These are phyloP conservation scores for Platycercus adscitus DNA, from an alignment of 2,113 vertebrate species.

Conservation along the genomic window DNA sequence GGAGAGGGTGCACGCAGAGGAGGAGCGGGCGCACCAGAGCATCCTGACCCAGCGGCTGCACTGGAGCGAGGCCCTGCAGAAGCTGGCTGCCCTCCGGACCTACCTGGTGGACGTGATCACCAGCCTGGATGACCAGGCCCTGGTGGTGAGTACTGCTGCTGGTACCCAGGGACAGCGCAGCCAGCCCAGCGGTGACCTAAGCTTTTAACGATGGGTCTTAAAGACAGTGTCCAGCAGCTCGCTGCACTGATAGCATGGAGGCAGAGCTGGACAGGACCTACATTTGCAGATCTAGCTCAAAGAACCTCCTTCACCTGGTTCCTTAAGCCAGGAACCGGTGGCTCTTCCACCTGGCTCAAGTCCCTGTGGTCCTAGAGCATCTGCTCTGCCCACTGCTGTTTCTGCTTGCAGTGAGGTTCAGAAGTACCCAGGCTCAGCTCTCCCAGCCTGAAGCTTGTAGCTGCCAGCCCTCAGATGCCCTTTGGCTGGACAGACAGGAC, in stretches of 20 bases:
- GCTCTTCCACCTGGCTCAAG: neutral
- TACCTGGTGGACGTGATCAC: slow-evolving; percentile 88
- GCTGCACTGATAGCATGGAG: neutral
- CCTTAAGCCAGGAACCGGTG: neutral
- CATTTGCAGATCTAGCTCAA: neutral
- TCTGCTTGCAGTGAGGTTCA: neutral
- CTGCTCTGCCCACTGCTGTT: neutral
- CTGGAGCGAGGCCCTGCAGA: slow-evolving; percentile 84
- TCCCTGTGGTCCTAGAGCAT: neutral
- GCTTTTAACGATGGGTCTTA: neutral
- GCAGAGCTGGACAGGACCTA: neutral
- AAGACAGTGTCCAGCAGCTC: neutral
- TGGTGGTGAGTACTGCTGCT: slow-evolving; percentile 83
- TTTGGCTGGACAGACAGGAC: neutral
- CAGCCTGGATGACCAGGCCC: slow-evolving; percentile 78
- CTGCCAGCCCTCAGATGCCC: neutral
- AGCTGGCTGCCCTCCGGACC: slow-evolving; percentile 81
- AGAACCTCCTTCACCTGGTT: neutral
- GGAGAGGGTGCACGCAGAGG: slow-evolving; percentile 87
- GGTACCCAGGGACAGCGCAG: neutral
- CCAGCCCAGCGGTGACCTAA: neutral
- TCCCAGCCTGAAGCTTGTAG: neutral
- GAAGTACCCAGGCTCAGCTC: neutral
- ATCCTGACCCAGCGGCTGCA: slow-evolving; percentile 90
- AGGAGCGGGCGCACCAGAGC: slow-evolving; percentile 90